Base-by-base conservation (phyloP, 1,140 invertebrate species). In the Heterodera schachtii region DNA sequence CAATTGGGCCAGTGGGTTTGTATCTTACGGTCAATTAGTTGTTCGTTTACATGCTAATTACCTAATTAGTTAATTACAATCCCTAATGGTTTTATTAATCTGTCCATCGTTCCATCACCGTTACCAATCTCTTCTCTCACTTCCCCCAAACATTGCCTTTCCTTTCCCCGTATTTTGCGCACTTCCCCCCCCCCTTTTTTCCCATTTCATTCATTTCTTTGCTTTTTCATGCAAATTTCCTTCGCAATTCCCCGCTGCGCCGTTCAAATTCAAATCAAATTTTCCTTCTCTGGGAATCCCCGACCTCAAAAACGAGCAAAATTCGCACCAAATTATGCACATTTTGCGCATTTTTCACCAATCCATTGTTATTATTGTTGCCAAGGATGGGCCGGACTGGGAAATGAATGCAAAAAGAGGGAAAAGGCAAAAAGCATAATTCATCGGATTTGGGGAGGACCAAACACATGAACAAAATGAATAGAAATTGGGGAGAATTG, bases 221-320 rank as follows among this genome's bases (percentile, higher is more conserved):
- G 57, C 57, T 11, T 71, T 71, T 46, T 41, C 21, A 71, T 71
- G 21, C 69, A 71, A 71, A 71, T 71, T 41, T n/a, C 69, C 69
- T 8, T 31, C 1, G 3, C 13, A 46, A 46, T 46, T 71, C n/a
- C 69, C 69, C 69, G 69, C 69, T 31, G 69, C 21, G 69, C 69
- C 69, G 69, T 71, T 71, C 69, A 71, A 71, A 43, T 71, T 71
- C 69, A 71, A 71, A 11, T 71, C 69, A 4, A 70, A 70, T 11
- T 71, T 31, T 19, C 19, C 57, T 19, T 16, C 57, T 13, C 57
- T 60, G 57, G 6, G 11, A 19, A 60, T 60, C 57, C 57, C 57
- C 57, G 57, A 60, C 57, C 57, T 60, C 57, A 60, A 60, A 60
- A 31, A 31, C 31, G 31, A 11, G 11, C 69, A 13, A 7, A 6